Evolutionary conservation across 2,888 invertebrate species (phyloP).

Genomic region (Abrostola tripartita): DNA sequence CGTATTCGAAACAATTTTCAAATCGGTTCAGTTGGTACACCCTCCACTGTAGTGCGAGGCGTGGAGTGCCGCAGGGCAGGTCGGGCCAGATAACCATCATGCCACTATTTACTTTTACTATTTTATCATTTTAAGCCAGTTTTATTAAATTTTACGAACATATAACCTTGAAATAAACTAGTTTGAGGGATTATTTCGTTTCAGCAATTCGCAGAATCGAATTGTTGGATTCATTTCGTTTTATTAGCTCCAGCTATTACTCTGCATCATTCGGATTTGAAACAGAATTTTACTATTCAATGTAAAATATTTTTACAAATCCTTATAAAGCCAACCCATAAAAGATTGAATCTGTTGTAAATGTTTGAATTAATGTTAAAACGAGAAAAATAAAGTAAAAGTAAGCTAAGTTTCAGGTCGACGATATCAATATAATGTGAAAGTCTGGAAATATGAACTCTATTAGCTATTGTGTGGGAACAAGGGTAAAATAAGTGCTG

Average conservation of each 20-base stretch:
- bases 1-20: conserved; percentile 6
- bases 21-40: conserved; percentile 7
- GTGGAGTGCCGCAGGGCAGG: neutral
- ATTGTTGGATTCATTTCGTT: conserved; percentile 9
- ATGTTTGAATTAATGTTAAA: conserved; percentile 30
- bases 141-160: too few species aligned
- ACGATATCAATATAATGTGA: conserved; percentile 36
- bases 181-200: neutral
- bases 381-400: conserved; percentile 35
- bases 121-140: neutral
- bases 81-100: neutral
- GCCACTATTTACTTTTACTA: neutral
- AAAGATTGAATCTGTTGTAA: conserved; percentile 23
- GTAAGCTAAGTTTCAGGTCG: conserved; percentile 40
- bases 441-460: conserved; percentile 32
- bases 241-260: conserved; percentile 12
- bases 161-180: conserved; percentile 7
- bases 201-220: conserved; percentile 4
- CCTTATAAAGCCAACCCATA: conserved; percentile 7
- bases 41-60: neutral
- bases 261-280: conserved; percentile 4
- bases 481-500: conserved; percentile 48
- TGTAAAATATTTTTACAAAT: conserved; percentile 20
- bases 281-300: conserved; percentile 15
- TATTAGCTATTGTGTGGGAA: conserved; percentile 45